These are phyloP conservation scores for Acipenser ruthenus DNA, from an alignment of 2,797 vertebrate species.

Conservation along the genomic window DNA sequence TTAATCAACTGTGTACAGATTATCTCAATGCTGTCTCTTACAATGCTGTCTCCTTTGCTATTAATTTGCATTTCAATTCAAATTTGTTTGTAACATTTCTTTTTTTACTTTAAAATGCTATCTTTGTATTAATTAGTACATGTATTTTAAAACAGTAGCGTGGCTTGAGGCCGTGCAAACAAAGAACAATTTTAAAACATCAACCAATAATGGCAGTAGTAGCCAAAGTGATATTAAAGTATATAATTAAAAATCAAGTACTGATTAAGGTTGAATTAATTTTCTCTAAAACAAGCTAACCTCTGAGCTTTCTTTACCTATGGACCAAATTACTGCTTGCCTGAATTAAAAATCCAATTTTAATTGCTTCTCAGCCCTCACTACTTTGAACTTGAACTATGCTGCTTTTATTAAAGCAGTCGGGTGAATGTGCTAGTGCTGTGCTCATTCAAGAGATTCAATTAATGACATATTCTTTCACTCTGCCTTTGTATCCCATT, in stretches of 20 bases:
- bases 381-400: neutral
- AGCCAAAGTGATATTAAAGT: neutral
- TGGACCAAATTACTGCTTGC: slow-evolving; percentile 4
- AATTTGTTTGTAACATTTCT: too few species aligned
- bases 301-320: slow-evolving; percentile 11
- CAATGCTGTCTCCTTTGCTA: too few species aligned
- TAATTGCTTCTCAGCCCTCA: slow-evolving; percentile 7
- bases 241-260: neutral
- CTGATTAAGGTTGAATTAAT: slow-evolving; percentile 5
- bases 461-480: slow-evolving; percentile 11
- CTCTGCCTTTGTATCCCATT: slow-evolving; percentile 4
- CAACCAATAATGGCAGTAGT: neutral
- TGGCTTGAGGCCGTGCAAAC: neutral
- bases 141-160: too few species aligned
- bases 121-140: too few species aligned
- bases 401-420: slow-evolving; percentile 21
- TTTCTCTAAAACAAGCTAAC: slow-evolving; percentile 10
- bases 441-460: slow-evolving; percentile 19
- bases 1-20: too few species aligned
- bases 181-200: neutral
- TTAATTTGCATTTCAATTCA: too few species aligned
- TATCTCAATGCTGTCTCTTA: too few species aligned
- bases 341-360: slow-evolving; percentile 3
- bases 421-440: slow-evolving; percentile 7
- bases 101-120: too few species aligned